Percentiles rank a stretch among this genome's conserved stretches.
Evolutionary conservation across 2,797 vertebrate genomes (phyloP).

Genomic region (Enteromius fasciolatus): DNA sequence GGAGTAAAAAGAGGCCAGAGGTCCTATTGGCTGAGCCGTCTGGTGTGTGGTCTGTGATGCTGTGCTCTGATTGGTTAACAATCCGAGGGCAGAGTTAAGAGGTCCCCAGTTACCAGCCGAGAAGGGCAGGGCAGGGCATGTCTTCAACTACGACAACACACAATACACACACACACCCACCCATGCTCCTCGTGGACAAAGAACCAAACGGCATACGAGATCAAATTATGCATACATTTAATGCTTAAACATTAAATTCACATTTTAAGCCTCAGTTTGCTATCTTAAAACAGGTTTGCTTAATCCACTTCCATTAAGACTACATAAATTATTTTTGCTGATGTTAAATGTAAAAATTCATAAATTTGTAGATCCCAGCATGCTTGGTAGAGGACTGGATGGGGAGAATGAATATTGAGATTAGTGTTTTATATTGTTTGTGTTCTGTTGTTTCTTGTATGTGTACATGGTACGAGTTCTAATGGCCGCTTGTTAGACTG

Average conservation of each 20-base stretch:
- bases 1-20: slow-evolving; percentile 68
- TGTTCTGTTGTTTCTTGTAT: background rate
- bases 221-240: slow-evolving; percentile 2
- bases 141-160: slow-evolving; percentile 48
- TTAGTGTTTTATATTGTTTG: background rate
- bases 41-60: slow-evolving; percentile 60
- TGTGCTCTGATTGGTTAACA: slow-evolving; percentile 64
- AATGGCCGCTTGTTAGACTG: background rate
- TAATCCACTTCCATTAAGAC: background rate
- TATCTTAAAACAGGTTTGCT: background rate
- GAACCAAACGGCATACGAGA: slow-evolving; percentile 16
- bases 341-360: background rate
- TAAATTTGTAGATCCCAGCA: background rate
- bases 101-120: slow-evolving; percentile 69
- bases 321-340: background rate
- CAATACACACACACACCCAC: slow-evolving; percentile 64
- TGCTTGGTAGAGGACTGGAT: background rate
- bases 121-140: slow-evolving; percentile 60
- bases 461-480: background rate
- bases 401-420: background rate
- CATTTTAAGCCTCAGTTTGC: no score
- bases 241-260: no score
- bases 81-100: slow-evolving; percentile 64
- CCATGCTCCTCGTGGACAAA: slow-evolving; percentile 48
- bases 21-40: slow-evolving; percentile 67